Evolutionary conservation across 2,797 vertebrate species (phyloP), one percentile per base, ranked within the genome.

Genomic region (Novumbra hubbsi): DNA sequence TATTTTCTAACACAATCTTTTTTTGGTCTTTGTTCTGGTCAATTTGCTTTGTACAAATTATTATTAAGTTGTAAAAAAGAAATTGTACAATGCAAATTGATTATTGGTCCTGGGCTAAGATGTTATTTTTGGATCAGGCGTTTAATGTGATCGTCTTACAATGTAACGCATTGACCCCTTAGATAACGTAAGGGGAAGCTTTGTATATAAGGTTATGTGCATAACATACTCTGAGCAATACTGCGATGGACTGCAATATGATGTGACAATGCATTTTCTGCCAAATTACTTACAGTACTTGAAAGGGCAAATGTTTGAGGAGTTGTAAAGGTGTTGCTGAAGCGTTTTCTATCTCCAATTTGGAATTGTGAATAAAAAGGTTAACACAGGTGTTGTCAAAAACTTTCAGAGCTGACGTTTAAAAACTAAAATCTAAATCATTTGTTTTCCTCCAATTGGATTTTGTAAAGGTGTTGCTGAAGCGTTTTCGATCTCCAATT

Each of bases 241-340:
- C 72, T 68, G 76, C 78, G 76, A 76, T 79, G 79, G 81, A 83
- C 78, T 78, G 77, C 73, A 76, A 75, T 82, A 80, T 76, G 76
- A 60, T 78, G 79, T 80, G 75, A 83, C 70, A 57, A 76, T 78
- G 76, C 79, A 76, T 85, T 76, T 82, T 70, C 81, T 83, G 81
- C 84, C 87, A 90, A 88, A 80, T 74, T 60, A 83, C 80, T 71
- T 81, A 86, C 88, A 15, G 27, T 71, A 71, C 68, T 85, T 87
- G 87, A 92, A 90, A 85, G 48, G 50, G 45, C 67, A 32, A 69
- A 57, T 3, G 11, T 19, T 41, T 76, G 27, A 55, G 11, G n/a
- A 49, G 63, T 57, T 55, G 16, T 65, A 57, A 63, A 60, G 57
- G 57, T 79, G 76, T 76, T 65, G 34, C 52, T 71, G 30, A 52